Conservation (phyloP, 1,140 invertebrate genomes). For the Pseudobourletiella spinata region DNA sequence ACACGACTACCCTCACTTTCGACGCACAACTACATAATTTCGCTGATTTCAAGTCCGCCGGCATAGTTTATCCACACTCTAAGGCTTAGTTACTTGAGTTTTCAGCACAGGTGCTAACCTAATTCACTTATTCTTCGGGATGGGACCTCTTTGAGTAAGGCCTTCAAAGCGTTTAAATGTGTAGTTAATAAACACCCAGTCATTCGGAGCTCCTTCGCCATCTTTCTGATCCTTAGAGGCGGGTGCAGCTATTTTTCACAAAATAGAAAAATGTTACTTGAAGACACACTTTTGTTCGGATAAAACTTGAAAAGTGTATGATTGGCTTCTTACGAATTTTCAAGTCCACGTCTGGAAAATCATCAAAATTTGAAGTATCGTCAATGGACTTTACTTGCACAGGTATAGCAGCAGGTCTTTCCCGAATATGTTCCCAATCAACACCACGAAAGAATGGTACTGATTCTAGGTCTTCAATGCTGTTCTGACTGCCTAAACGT, state of each 20-base stretch:
- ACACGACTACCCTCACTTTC: background rate
- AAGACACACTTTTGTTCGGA: background rate
- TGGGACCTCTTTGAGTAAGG: constrained; percentile 56
- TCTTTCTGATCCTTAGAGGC: constrained; percentile 58
- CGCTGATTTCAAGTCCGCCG: background rate
- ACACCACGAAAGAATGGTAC: constrained; percentile 83
- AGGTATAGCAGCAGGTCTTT: constrained; percentile 92
- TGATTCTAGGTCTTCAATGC: constrained; percentile 74
- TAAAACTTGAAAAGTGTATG: background rate
- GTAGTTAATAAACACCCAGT: constrained; percentile 99
- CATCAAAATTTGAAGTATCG: constrained; percentile 99
- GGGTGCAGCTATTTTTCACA: constrained; percentile 65
- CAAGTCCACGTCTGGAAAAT: constrained; percentile 97
- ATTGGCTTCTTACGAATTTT: constrained; percentile 82
- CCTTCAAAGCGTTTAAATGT: constrained; percentile 99
- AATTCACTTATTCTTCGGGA: constrained; percentile 21
- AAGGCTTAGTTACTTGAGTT: background rate
- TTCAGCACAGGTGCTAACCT: background rate
- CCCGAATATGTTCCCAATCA: constrained; percentile 93
- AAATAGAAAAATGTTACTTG: constrained; percentile 16
- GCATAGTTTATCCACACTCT: background rate
- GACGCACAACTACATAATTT: background rate
- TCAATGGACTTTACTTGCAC: constrained; percentile 51
- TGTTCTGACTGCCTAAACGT: constrained; percentile 79
- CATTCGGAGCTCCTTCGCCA: constrained; percentile 67